Evolutionary conservation across 2,797 vertebrate genomes (phyloP), one percentile per base, ranked within the genome.

Genomic region (Pempheris klunzingeri): DNA sequence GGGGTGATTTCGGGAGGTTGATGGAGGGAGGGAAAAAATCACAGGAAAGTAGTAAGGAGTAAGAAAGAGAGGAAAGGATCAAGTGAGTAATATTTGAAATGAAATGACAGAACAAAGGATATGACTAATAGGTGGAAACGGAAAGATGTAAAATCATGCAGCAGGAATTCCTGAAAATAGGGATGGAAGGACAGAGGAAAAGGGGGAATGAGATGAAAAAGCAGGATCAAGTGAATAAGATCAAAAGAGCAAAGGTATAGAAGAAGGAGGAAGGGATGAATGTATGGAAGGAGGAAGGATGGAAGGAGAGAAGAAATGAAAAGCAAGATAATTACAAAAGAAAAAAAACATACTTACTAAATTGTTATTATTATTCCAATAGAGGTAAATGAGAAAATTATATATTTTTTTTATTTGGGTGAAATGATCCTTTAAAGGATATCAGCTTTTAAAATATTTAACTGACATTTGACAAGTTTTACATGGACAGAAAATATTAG

Each of bases 1-100:
- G 72, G 58, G 24, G 28, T 22, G n/a, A 28, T 67, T 67, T 24
- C 22, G 28, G 18, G 24, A 38, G 65, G 36, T 14, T 7, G 63
- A 65, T 11, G 24, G 24, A 41, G 41, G 32, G 30, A 36, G 36
- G 47, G 58, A 63, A 61, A 50, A 46, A 28, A 38, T 59, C 32
- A 80, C n/a, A 3, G 43, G 13, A 5, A 73, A 55, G 44, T n/a
- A 67, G 36, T 39, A 72, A 68, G 47, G 53, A 81, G 34, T 59
- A 30, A 54, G 44, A 26, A 39, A 52, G 8, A 52, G 15, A 44
- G 50, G 60, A 15, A 77, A 44, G 83, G 77, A 82, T 71, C 76
- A 78, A 67, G 74, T 84, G 85, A 89, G 85, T 84, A 82, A 83
- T 67, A 62, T 67, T 53, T 65, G 5, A 71, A 68, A 52, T 65